Evolutionary conservation across 2,888 invertebrate genomes (phyloP).

Genomic region (Acrobasis consociella): DNA sequence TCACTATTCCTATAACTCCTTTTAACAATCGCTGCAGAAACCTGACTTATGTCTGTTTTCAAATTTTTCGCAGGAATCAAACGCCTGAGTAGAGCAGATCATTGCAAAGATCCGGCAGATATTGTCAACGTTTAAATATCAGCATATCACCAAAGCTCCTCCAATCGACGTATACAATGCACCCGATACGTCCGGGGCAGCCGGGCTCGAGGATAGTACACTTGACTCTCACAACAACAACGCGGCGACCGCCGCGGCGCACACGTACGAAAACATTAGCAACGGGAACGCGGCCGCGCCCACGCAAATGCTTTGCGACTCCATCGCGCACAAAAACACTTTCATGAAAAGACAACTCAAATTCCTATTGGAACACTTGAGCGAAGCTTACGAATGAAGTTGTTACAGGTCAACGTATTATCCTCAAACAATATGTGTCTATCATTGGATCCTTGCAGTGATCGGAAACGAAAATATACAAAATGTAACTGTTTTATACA

Average conservation of each 20-base stretch:
- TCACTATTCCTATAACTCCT: constrained; percentile 49
- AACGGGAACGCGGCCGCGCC: constrained; percentile 78
- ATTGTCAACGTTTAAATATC: constrained; percentile 88
- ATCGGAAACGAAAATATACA: constrained; percentile 72
- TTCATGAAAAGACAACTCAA: constrained; percentile 81
- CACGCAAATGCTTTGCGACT: constrained; percentile 72
- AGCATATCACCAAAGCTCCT: constrained; percentile 81
- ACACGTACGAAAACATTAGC: constrained; percentile 67
- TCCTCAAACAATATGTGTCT: constrained; percentile 76
- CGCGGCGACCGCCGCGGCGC: constrained; percentile 38
- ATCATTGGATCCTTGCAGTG: constrained; percentile 82
- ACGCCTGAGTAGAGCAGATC: constrained; percentile 95
- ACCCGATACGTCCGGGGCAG: constrained; percentile 57
- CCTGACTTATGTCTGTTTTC: constrained; percentile 68
- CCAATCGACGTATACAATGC: constrained; percentile 77
- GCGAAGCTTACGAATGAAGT: constrained; percentile 85
- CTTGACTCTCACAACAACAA: constrained; percentile 69
- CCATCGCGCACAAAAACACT: constrained; percentile 75
- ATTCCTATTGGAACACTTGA: constrained; percentile 85
- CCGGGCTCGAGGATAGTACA: constrained; percentile 67
- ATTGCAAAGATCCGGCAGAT: constrained; percentile 92
- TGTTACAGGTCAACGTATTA: constrained; percentile 68
- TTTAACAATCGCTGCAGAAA: constrained; percentile 53
- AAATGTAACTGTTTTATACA: constrained; percentile 75
- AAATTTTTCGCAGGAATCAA: constrained; percentile 88